Evolutionary conservation across 1,140 invertebrate species (phyloP).

Genomic region (Pseudomyrmex dendroicus): DNA sequence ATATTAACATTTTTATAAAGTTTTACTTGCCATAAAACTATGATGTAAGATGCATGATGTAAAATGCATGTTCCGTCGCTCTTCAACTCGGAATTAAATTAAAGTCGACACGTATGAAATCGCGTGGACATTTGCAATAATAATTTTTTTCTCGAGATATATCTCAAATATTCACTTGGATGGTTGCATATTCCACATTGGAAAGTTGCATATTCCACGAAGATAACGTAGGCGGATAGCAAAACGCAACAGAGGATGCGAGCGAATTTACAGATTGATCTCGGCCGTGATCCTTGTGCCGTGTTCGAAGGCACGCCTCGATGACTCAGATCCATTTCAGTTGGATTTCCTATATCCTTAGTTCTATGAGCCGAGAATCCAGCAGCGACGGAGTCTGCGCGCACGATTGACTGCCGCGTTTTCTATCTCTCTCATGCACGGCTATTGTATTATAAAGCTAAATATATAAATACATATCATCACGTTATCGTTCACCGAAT

Average conservation of each 20-base stretch:
- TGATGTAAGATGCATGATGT: not conserved
- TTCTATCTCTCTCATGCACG: not conserved
- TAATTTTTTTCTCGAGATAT: not conserved
- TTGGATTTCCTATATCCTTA: conserved; percentile 60
- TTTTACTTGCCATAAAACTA: not conserved
- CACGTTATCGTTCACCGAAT: no score
- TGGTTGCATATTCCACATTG: not conserved
- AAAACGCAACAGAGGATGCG: conserved; percentile 64
- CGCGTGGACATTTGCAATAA: not conserved
- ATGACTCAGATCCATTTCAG: conserved; percentile 72
- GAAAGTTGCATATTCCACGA: conserved; percentile 11
- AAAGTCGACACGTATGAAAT: not conserved
- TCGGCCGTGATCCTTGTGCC: conserved; percentile 73
- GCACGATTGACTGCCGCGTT: not conserved
- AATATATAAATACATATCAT: not conserved
- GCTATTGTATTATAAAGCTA: conserved; percentile 12
- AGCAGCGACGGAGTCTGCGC: conserved; percentile 22
- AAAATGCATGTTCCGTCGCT: not conserved
- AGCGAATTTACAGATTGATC: conserved; percentile 72
- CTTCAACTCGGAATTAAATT: not conserved
- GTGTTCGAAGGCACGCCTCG: conserved; percentile 75
- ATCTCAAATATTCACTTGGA: not conserved
- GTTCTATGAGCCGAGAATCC: not conserved
- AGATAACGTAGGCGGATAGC: not conserved
- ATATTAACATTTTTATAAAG: not conserved